These are phyloP conservation scores for Zaprionus tsacasi DNA, from an alignment of 1,140 invertebrate species.

Conservation along the genomic window DNA sequence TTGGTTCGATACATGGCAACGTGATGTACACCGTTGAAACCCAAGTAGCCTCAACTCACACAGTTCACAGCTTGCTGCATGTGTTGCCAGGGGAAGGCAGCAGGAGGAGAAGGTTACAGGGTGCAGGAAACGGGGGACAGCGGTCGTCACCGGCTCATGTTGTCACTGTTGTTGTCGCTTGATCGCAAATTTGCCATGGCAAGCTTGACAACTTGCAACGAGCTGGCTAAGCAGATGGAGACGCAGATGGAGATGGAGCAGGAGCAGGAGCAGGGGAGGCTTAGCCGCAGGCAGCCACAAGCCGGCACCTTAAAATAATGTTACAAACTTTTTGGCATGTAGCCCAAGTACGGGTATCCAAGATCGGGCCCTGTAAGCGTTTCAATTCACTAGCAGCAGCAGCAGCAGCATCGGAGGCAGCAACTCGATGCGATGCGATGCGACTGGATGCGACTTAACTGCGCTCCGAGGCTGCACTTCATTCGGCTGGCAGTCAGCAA, in stretches of 20 bases:
- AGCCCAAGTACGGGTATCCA: conserved; percentile 62
- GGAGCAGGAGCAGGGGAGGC: conserved; percentile 9
- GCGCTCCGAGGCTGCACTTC: conserved; percentile 21
- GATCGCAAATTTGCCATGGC: conserved; percentile 80
- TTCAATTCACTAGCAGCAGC: conserved; percentile 42
- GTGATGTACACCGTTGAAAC: conserved; percentile 78
- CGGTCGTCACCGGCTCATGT: conserved; percentile 72
- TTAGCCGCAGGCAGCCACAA: conserved; percentile 40
- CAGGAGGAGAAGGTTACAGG: background rate
- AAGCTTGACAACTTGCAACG: conserved; percentile 78
- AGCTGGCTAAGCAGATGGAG: conserved; percentile 15
- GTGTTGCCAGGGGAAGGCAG: conserved; percentile 14
- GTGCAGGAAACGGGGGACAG: conserved; percentile 30
- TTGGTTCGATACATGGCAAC: conserved; percentile 65
- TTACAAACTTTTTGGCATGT: conserved; percentile 80
- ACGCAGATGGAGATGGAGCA: too few species aligned
- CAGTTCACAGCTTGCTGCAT: conserved; percentile 56
- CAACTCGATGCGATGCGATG: conserved; percentile 44
- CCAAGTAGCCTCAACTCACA: conserved; percentile 66
- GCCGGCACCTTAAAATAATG: conserved; percentile 80
- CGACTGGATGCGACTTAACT: background rate
- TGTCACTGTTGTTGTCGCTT: conserved; percentile 82
- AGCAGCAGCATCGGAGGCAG: background rate
- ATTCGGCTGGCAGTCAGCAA: conserved; percentile 24
- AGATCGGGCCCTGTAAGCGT: conserved; percentile 66